Evolutionary conservation across 1,140 invertebrate species (phyloP).

Genomic region (Hylaeus volcanicus): DNA sequence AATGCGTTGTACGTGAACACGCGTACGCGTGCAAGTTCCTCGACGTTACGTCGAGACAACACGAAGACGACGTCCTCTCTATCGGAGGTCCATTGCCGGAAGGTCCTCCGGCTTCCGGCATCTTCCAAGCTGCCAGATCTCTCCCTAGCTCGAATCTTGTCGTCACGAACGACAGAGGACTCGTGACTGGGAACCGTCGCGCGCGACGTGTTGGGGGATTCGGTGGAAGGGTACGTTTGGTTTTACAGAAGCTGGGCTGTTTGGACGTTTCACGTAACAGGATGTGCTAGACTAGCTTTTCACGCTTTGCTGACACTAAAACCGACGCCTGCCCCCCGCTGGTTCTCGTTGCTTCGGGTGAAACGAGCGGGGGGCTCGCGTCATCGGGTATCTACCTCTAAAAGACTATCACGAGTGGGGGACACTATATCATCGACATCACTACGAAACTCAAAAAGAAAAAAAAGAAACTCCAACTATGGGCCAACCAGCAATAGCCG

Average conservation of each 20-base stretch:
- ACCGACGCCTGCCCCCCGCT: conserved; percentile 48
- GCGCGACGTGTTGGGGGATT: neutral
- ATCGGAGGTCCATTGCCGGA: too few species aligned
- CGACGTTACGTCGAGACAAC: neutral
- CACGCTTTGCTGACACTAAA: conserved; percentile 60
- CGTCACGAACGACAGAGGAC: neutral
- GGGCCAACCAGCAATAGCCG: conserved; percentile 51
- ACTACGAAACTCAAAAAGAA: conserved; percentile 55
- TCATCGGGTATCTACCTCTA: conserved; percentile 49
- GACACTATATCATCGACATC: conserved; percentile 58
- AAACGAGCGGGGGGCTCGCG: conserved; percentile 43
- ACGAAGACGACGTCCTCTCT: too few species aligned
- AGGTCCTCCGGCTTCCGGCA: too few species aligned
- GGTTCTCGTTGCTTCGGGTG: neutral
- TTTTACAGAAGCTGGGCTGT: conserved; percentile 60
- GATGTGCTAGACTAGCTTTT: conserved; percentile 51
- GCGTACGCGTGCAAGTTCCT: conserved; percentile 38
- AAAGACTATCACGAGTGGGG: conserved; percentile 55
- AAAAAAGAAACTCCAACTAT: conserved; percentile 61
- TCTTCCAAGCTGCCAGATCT: too few species aligned
- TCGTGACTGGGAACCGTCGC: conserved; percentile 2
- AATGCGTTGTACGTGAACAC: conserved; percentile 1
- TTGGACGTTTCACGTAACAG: conserved; percentile 53
- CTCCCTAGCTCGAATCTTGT: neutral
- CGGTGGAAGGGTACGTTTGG: conserved; percentile 1